Conservation (phyloP, 2,888 invertebrate genomes). For the Cyclophora punctaria region DNA sequence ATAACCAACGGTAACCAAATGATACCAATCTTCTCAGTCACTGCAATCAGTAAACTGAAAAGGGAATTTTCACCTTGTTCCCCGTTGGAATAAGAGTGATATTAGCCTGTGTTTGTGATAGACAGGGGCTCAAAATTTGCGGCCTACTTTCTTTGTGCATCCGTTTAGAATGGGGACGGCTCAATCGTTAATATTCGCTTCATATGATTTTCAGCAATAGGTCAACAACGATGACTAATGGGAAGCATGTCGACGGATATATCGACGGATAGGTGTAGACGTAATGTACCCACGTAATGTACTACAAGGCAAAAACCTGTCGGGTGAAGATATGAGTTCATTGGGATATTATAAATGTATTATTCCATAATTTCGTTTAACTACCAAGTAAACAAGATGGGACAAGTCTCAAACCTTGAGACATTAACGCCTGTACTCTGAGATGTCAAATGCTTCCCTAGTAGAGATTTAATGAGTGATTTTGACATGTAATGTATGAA, state of each 20-base stretch:
- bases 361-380: too few relatives aligned
- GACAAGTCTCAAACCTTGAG: too few relatives aligned
- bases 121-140: conserved; percentile 23
- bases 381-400: too few relatives aligned
- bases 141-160: conserved; percentile 45
- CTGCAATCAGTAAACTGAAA: neutral
- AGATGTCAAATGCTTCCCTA: too few relatives aligned
- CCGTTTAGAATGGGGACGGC: conserved; percentile 41
- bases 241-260: conserved; percentile 1
- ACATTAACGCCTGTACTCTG: too few relatives aligned
- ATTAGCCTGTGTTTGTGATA: neutral
- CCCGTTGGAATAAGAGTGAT: neutral
- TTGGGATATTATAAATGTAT: too few relatives aligned
- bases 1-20: neutral
- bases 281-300: too few relatives aligned
- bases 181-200: conserved; percentile 43
- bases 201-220: conserved; percentile 43
- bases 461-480: too few relatives aligned
- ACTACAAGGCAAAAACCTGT: too few relatives aligned
- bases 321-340: too few relatives aligned
- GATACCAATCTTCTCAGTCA: neutral
- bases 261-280: neutral
- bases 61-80: neutral
- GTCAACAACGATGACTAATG: conserved; percentile 4
- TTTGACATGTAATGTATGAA: too few relatives aligned